Conservation (phyloP, 2,113 vertebrate species). For the Vicugna pacos region DNA sequence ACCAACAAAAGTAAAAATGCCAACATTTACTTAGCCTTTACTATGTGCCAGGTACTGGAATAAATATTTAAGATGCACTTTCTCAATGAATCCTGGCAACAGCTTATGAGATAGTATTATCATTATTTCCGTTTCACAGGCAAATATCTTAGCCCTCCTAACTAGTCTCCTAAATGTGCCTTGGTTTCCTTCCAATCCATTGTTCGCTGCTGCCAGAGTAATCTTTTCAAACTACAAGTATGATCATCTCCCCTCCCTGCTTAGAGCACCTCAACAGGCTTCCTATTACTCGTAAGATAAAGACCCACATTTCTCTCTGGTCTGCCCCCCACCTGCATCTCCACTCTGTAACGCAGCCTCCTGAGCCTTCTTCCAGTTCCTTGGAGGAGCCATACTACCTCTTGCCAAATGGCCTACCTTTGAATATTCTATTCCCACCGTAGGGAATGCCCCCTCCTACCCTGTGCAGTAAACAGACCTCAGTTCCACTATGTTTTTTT, state of each 20-base stretch:
- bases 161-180: neutral
- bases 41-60: neutral
- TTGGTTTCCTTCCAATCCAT: neutral
- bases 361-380: neutral
- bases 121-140: neutral
- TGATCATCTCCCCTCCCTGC: neutral
- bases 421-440: neutral
- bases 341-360: neutral
- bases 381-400: neutral
- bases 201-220: neutral
- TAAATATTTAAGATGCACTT: neutral
- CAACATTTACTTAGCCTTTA: neutral
- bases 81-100: slow-evolving; percentile 12
- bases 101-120: neutral
- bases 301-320: neutral
- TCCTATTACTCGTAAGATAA: neutral
- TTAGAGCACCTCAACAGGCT: neutral
- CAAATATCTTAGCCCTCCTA: neutral
- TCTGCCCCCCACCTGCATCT: neutral
- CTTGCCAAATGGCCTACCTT: neutral
- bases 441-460: neutral
- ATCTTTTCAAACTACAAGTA: neutral
- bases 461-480: neutral
- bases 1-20: slow-evolving; percentile 4
- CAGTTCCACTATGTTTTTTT: neutral